phyloP scores from a whole-genome alignment of 2,797 vertebrate genomes.

The Phataginus tricuspis region DNA sequence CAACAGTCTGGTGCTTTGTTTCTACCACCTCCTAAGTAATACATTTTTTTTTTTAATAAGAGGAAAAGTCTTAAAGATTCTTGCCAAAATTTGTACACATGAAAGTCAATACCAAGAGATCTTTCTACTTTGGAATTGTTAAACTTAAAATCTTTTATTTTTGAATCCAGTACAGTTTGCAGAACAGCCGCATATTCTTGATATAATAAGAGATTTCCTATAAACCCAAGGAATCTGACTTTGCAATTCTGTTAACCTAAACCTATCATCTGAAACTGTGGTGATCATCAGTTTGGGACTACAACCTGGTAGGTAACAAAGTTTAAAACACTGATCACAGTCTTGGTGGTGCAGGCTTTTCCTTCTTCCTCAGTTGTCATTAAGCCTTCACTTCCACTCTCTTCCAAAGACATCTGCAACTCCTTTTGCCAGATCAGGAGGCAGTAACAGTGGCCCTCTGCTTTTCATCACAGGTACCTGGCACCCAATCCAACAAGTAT shows the following conservation, averaged over 20 bases:
- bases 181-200: not conserved
- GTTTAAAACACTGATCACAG: not conserved
- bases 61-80: not conserved
- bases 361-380: not conserved
- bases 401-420: not conserved
- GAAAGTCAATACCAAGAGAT: not conserved
- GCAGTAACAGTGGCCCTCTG: not conserved
- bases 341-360: not conserved
- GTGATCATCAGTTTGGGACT: not conserved
- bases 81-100: not conserved
- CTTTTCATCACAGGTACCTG: not conserved
- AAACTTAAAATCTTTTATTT: not conserved
- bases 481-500: no score
- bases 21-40: not conserved
- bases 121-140: conserved; percentile 6
- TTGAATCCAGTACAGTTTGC: not conserved
- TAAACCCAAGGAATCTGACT: not conserved
- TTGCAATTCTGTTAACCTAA: not conserved
- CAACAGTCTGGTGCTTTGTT: not conserved
- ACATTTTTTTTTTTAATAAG: not conserved
- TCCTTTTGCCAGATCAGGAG: not conserved
- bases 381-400: not conserved
- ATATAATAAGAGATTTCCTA: not conserved
- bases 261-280: not conserved
- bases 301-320: not conserved